phyloP scores from a whole-genome alignment of 2,797 vertebrate species.

The Cheirogaleus major region DNA sequence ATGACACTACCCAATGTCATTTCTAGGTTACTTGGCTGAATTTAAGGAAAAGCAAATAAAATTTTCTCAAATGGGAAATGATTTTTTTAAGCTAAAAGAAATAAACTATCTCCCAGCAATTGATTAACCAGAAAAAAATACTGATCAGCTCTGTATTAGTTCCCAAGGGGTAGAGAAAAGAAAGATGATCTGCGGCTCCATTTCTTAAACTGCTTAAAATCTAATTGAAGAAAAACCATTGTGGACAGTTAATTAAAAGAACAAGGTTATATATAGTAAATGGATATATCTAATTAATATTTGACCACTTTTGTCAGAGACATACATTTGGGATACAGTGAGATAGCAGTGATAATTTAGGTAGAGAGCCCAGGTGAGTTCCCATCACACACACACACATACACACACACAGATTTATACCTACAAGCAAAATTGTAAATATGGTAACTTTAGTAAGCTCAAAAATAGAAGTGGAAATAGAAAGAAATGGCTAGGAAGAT shows the following conservation, averaged over 20 bases:
- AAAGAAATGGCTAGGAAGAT: neutral
- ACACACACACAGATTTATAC: neutral
- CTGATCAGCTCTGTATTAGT: neutral
- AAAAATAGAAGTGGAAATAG: neutral
- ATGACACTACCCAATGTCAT: neutral
- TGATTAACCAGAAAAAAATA: neutral
- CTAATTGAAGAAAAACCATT: neutral
- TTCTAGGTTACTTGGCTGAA: neutral
- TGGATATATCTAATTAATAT: neutral
- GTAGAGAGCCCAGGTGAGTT: neutral
- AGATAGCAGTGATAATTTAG: neutral
- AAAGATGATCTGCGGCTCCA: neutral
- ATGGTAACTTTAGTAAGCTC: neutral
- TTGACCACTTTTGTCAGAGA: neutral
- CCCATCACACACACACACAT: neutral
- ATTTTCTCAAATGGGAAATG: neutral
- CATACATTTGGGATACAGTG: neutral
- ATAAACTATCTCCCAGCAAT: neutral
- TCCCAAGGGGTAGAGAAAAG: neutral
- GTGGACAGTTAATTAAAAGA: constrained; percentile 20
- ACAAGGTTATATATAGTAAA: neutral
- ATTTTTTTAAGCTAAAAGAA: constrained; percentile 14
- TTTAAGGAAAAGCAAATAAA: neutral
- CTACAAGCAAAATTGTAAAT: neutral
- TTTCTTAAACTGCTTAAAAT: constrained; percentile 51